A percentile compares a stretch with the other conserved stretches of the same genome.
phyloP scores from a whole-genome alignment of 2,888 invertebrate genomes.

The Helicoverpa assulta region DNA sequence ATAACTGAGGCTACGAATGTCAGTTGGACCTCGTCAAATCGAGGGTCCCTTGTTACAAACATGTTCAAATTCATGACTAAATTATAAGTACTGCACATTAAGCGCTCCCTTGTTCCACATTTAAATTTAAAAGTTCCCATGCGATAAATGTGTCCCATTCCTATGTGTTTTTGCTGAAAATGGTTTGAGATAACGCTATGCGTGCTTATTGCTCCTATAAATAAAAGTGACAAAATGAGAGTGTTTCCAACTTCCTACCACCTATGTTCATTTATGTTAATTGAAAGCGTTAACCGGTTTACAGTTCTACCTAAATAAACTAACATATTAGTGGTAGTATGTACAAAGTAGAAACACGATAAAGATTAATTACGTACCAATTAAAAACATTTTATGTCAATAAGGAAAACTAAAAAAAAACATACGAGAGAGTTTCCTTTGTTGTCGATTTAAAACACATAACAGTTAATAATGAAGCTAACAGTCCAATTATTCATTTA shows the following conservation, averaged over 20 bases:
- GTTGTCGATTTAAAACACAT: slow-evolving; percentile 5
- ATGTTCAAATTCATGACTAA: slow-evolving; percentile 34
- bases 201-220: slow-evolving; percentile 11
- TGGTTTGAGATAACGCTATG: slow-evolving; percentile 17
- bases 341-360: slow-evolving; percentile 1
- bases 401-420: slow-evolving; percentile 24
- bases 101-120: slow-evolving; percentile 14
- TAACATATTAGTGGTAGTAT: slow-evolving; percentile 6
- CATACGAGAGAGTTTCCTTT: slow-evolving; percentile 1
- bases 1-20: slow-evolving; percentile 36
- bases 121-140: slow-evolving; percentile 43
- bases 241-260: background rate
- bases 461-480: slow-evolving; percentile 24
- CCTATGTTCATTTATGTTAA: background rate
- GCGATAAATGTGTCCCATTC: slow-evolving; percentile 34
- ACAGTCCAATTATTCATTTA: too few species aligned
- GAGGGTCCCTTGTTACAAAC: slow-evolving; percentile 15
- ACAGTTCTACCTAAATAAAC: background rate
- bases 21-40: slow-evolving; percentile 34
- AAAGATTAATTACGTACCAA: background rate
- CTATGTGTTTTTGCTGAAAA: slow-evolving; percentile 17
- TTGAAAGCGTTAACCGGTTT: background rate
- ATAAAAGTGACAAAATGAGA: background rate
- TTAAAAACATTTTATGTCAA: slow-evolving; percentile 9
- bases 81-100: slow-evolving; percentile 7